Conservation (phyloP, 2,113 vertebrate species). For the Leptocoma aspasia region DNA sequence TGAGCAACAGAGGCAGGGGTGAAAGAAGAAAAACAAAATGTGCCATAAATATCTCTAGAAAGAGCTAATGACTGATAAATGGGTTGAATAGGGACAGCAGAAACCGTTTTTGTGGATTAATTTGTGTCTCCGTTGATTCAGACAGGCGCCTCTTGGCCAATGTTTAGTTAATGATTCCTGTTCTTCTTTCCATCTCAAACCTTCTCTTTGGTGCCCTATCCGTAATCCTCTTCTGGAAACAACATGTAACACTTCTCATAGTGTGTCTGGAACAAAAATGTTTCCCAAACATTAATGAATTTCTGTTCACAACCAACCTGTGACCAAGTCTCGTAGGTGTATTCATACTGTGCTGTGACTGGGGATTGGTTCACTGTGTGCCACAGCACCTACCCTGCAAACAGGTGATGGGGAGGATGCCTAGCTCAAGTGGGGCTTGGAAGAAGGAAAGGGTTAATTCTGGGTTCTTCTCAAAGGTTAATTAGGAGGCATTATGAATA, state of each 20-base stretch:
- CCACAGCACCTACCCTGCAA: background rate
- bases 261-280: background rate
- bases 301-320: background rate
- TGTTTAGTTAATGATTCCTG: background rate
- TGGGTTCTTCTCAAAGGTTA: background rate
- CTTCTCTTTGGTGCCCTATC: background rate
- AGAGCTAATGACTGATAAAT: background rate
- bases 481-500: background rate
- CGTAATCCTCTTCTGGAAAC: background rate
- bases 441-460: background rate
- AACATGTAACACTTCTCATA: background rate
- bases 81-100: background rate
- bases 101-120: background rate
- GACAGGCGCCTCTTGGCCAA: background rate
- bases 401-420: background rate
- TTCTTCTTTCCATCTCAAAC: background rate
- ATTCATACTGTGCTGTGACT: background rate
- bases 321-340: background rate
- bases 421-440: background rate
- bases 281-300: background rate
- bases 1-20: slow-evolving; percentile 27
- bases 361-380: background rate
- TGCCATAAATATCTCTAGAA: background rate
- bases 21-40: background rate
- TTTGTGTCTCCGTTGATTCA: background rate